phyloP scores from a whole-genome alignment of 2,797 vertebrate species.

The Acanthurus lineatus region DNA sequence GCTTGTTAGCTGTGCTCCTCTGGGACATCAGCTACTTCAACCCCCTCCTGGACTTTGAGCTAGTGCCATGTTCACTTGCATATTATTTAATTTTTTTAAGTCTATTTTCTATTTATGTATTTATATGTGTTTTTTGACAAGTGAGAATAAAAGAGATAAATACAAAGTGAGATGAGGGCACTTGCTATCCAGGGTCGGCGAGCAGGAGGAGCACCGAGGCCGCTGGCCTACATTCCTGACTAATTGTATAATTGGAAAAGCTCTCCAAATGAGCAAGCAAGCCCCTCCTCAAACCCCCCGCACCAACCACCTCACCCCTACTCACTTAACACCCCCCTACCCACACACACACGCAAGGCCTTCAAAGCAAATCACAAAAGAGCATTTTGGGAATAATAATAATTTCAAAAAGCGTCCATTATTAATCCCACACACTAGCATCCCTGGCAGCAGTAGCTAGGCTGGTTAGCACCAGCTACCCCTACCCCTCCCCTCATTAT shows the following conservation, averaged over 20 bases:
- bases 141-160: conserved; percentile 56
- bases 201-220: conserved; percentile 82
- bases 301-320: conserved; percentile 66
- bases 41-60: neutral
- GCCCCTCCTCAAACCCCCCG: conserved; percentile 56
- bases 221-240: conserved; percentile 90
- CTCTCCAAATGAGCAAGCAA: conserved; percentile 88
- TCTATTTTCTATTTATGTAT: neutral
- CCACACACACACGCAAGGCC: conserved; percentile 59
- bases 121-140: conserved; percentile 37
- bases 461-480: conserved; percentile 59
- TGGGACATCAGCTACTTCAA: conserved; percentile 21
- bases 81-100: neutral
- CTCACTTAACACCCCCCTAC: conserved; percentile 71
- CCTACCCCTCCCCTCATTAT: neutral
- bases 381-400: conserved; percentile 90
- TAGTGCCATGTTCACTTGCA: conserved; percentile 7
- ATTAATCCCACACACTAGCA: conserved; percentile 83
- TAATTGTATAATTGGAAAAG: conserved; percentile 91
- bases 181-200: conserved; percentile 79
- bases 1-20: conserved; percentile 43
- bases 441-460: conserved; percentile 64
- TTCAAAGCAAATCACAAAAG: conserved; percentile 90
- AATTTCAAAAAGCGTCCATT: conserved; percentile 86
- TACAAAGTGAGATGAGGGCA: conserved; percentile 59